phyloP scores from a whole-genome alignment of 2,888 invertebrate genomes.

The Toxonevra muliebris region DNA sequence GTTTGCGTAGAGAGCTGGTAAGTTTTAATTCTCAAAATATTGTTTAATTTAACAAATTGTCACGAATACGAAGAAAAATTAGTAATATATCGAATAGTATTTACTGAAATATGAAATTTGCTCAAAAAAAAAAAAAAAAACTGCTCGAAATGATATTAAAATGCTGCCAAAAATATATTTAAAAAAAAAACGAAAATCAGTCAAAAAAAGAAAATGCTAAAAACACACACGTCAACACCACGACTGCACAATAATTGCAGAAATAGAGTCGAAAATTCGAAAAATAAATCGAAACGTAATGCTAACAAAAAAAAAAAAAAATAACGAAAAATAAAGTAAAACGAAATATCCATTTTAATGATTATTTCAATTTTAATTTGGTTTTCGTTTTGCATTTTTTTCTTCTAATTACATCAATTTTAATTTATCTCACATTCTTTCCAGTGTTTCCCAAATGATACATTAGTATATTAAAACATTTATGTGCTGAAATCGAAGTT shows the following conservation, averaged over 20 bases:
- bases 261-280: too few species aligned
- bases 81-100: slow-evolving; percentile 1
- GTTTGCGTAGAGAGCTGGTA: slow-evolving; percentile 62
- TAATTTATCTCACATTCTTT: not conserved
- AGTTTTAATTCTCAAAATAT: slow-evolving; percentile 53
- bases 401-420: slow-evolving; percentile 21
- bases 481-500: too few species aligned
- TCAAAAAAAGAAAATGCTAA: slow-evolving; percentile 38
- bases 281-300: not conserved
- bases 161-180: slow-evolving; percentile 21
- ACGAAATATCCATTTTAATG: slow-evolving; percentile 14
- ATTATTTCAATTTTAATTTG: not conserved
- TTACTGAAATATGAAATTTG: slow-evolving; percentile 40
- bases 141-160: slow-evolving; percentile 25
- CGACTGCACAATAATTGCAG: slow-evolving; percentile 40
- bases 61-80: slow-evolving; percentile 38
- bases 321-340: slow-evolving; percentile 18
- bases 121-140: too few species aligned
- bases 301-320: not conserved
- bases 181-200: slow-evolving; percentile 19
- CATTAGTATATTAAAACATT: too few species aligned
- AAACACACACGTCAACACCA: slow-evolving; percentile 63
- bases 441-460: slow-evolving; percentile 7
- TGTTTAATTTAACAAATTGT: slow-evolving; percentile 40
- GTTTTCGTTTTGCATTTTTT: slow-evolving; percentile 18